Percentiles rank a stretch among this genome's conserved stretches.
These are phyloP conservation scores for Adrianichthys oophorus DNA, from an alignment of 2,797 vertebrate genomes.

Conservation along the genomic window DNA sequence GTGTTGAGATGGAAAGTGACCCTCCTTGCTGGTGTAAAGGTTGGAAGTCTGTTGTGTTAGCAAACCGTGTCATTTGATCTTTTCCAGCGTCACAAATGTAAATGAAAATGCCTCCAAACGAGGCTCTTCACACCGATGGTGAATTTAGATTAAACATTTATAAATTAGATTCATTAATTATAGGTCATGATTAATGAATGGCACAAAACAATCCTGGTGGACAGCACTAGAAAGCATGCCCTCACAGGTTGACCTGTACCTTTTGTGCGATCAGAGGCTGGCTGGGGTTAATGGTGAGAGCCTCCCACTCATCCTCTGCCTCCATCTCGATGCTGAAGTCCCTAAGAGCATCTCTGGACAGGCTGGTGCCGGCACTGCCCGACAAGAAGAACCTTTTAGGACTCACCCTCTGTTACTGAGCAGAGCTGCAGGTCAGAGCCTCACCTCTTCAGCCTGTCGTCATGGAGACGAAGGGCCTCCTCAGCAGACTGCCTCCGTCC, in stretches of 20 bases:
- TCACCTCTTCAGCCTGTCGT: constrained; percentile 79
- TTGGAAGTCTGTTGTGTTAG: too few relatives aligned
- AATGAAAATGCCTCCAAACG: too few relatives aligned
- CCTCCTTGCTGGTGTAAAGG: too few relatives aligned
- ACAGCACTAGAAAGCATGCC: too few relatives aligned
- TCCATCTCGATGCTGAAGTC: constrained; percentile 87
- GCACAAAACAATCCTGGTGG: too few relatives aligned
- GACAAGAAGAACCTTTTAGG: constrained; percentile 8
- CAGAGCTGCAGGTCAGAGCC: accelerated
- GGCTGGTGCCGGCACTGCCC: constrained; percentile 63
- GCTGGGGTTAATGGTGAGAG: constrained; percentile 82
- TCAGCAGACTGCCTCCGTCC: constrained; percentile 81
- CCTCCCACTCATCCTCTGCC: constrained; percentile 85
- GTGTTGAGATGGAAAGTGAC: too few relatives aligned
- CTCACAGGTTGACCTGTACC: constrained; percentile 59
- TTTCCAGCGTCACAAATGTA: too few relatives aligned
- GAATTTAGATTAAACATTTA: too few relatives aligned
- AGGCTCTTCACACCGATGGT: too few relatives aligned
- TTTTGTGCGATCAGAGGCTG: constrained; percentile 82
- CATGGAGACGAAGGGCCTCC: constrained; percentile 80
- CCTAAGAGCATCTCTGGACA: constrained; percentile 69
- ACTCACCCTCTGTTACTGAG: not conserved
- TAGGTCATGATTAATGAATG: too few relatives aligned
- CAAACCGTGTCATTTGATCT: too few relatives aligned
- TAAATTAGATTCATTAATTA: too few relatives aligned